phyloP scores from a whole-genome alignment of 2,113 vertebrate species.

The Pelvicachromis taeniatus region DNA sequence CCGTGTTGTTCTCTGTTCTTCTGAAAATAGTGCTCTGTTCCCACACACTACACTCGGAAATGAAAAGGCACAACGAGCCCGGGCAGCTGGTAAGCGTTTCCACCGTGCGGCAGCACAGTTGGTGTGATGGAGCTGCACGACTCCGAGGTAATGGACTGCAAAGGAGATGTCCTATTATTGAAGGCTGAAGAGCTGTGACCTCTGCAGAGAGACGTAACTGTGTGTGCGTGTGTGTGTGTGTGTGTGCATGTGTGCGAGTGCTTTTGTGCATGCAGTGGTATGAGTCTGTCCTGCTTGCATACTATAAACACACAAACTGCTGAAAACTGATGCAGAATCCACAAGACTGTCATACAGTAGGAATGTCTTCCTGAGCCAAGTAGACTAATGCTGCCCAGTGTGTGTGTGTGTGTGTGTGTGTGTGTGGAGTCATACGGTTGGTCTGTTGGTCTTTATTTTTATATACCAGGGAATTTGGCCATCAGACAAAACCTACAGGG shows the following conservation, averaged over 20 bases:
- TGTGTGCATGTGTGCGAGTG: background rate
- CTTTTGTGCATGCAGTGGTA: background rate
- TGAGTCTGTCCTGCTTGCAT: background rate
- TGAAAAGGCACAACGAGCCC: background rate
- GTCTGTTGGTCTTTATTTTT: background rate
- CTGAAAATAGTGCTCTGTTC: background rate
- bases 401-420: background rate
- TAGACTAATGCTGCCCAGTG: background rate
- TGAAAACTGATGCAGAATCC: background rate
- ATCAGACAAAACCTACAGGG: background rate
- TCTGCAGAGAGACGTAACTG: background rate
- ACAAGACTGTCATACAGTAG: background rate
- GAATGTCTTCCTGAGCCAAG: background rate
- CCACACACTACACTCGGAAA: background rate
- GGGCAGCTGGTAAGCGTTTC: background rate
- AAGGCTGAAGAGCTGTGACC: background rate
- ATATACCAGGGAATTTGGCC: background rate
- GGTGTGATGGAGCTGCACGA: background rate
- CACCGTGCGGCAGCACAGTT: background rate
- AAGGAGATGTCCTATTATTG: background rate
- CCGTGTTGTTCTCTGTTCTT: background rate
- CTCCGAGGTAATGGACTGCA: slow-evolving; percentile 12
- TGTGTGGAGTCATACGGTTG: background rate
- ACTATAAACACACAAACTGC: background rate
- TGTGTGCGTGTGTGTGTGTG: background rate